Evolutionary conservation across 2,888 invertebrate species (phyloP), one percentile per base, ranked within the genome.

Genomic region (Aethes cnicana): DNA sequence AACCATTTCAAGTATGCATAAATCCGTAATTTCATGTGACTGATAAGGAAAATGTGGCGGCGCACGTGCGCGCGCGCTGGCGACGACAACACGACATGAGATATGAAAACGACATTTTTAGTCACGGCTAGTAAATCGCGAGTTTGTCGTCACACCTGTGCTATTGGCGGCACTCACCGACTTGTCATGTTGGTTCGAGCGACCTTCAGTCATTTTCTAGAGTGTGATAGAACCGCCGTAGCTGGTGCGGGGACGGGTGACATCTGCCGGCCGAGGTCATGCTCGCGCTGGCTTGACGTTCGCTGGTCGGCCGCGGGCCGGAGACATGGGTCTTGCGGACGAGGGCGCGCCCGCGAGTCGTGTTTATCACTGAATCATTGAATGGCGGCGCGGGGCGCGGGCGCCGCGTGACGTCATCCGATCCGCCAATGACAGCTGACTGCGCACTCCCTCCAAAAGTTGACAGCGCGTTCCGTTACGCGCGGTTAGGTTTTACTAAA

Each of bases 161-260:
- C n/a, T n/a, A n/a, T n/a, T n/a, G n/a, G n/a, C n/a, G 20, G 18
- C 28, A 85, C 88, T 88, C 74, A 89, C 88, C 84, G 86, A 78
- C 76, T 84, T 84, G 66, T 81, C 87, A 88, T 87, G 77, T 68
- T 77, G 77, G 64, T 69, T 65, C 44, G 69, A 66, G 62, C 74
- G 71, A 71, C 84, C 84, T 77, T 88, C 88, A 88, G 88, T 88
- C 88, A 89, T 89, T 88, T 87, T 88, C 88, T 74, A 89, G 77
- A 75, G 85, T 88, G 69, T 88, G 86, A 84, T 86, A 87, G 77
- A 85, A 86, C 74, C 87, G 87, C 84, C 88, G 81, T 71, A 75
- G 77, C 74, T 74, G 78, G 76, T 87, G 84, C 82, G 85, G 84
- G 73, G 81, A 82, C 73, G 84, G 86, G 73, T 85, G 85, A 80